phyloP scores from a whole-genome alignment of 2,113 vertebrate species.

The Porphyrio hochstetteri region DNA sequence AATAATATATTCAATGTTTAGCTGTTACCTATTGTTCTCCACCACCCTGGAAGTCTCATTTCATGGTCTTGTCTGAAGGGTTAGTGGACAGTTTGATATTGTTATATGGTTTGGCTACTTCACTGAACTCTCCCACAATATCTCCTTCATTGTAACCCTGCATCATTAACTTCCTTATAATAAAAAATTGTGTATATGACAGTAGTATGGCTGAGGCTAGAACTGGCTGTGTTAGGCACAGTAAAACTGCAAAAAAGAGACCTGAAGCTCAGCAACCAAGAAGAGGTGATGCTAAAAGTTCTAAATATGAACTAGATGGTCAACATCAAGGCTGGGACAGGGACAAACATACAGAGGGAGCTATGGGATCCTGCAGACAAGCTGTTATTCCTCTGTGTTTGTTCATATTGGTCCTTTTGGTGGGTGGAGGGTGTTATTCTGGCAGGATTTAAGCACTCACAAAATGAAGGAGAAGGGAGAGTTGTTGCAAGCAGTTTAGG shows the following conservation, averaged over 20 bases:
- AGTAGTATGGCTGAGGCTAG: background rate
- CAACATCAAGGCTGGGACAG: background rate
- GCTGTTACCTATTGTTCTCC: background rate
- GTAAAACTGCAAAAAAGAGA: background rate
- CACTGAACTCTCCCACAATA: background rate
- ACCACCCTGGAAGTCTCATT: background rate
- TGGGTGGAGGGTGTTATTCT: background rate
- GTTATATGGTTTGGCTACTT: background rate
- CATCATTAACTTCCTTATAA: background rate
- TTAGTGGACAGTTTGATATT: background rate
- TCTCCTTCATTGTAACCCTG: background rate
- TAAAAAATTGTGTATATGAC: background rate
- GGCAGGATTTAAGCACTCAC: background rate
- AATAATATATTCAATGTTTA: background rate
- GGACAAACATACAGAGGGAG: background rate
- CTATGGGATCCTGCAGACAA: background rate
- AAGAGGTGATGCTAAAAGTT: background rate
- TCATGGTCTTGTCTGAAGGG: background rate
- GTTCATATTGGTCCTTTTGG: background rate
- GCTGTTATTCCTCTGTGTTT: rapidly evolving
- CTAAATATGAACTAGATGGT: background rate
- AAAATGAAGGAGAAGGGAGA: background rate
- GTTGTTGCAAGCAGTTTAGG: background rate
- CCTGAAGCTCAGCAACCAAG: background rate
- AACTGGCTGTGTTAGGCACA: background rate